phyloP scores from a whole-genome alignment of 2,797 vertebrate species.

The Bradypus variegatus region DNA sequence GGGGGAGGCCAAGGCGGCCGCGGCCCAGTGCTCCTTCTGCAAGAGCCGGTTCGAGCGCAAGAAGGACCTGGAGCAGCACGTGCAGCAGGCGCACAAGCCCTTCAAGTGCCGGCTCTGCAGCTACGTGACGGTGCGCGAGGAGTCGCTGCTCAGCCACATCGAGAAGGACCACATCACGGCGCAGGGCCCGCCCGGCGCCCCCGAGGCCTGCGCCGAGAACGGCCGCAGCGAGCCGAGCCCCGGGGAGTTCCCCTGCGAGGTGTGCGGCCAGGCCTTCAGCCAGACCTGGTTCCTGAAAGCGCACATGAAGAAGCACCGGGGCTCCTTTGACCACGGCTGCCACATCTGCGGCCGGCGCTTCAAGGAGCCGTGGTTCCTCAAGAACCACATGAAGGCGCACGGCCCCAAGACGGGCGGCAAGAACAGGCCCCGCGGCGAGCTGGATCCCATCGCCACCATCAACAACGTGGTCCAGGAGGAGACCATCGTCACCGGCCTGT shows the following conservation, averaged over 20 bases:
- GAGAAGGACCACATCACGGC: constrained; percentile 91
- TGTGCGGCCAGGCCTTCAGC: constrained; percentile 90
- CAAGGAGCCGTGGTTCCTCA: constrained; percentile 97
- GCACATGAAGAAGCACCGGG: constrained; percentile 94
- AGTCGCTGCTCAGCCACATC: constrained; percentile 89
- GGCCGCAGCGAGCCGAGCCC: constrained; percentile 69
- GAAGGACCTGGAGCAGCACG: constrained; percentile 77
- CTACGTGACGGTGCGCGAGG: constrained; percentile 83
- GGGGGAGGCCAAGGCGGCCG: not conserved
- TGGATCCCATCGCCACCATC: constrained; percentile 85
- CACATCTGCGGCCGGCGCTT: constrained; percentile 91
- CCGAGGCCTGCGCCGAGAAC: constrained; percentile 69
- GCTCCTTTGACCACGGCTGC: constrained; percentile 91
- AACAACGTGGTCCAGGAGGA: constrained; percentile 90
- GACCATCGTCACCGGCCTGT: constrained; percentile 70
- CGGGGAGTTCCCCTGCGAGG: constrained; percentile 87
- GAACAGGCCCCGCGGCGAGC: constrained; percentile 82
- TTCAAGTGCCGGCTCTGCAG: constrained; percentile 88
- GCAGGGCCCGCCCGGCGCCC: constrained; percentile 70
- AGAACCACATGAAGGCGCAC: constrained; percentile 98
- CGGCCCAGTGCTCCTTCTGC: constrained; percentile 77
- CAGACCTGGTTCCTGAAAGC: constrained; percentile 95
- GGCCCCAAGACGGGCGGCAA: constrained; percentile 81
- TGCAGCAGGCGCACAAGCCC: constrained; percentile 80
- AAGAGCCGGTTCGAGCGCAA: constrained; percentile 78